Conservation (phyloP, 1,140 invertebrate genomes). For the Myzus persicae region DNA sequence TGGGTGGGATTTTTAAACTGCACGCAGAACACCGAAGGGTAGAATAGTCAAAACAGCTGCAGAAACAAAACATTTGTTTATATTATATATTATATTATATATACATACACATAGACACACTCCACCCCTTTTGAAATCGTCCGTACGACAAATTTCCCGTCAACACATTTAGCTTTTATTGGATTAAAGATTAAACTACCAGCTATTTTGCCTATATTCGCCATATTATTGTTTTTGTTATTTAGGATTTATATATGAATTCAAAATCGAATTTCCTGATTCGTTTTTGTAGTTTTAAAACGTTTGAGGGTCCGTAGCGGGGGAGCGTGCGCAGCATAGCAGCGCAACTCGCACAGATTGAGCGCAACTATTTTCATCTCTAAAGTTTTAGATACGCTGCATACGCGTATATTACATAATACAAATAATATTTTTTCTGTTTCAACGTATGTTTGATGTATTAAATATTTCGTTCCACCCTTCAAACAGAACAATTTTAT, state of each 20-base stretch:
- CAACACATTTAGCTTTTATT: constrained; percentile 34
- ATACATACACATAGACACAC: background rate
- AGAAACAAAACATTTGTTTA: constrained; percentile 15
- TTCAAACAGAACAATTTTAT: background rate
- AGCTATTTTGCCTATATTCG: background rate
- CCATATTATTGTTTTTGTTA: background rate
- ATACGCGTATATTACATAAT: background rate
- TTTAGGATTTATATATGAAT: background rate
- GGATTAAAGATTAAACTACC: constrained; percentile 6
- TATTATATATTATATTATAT: background rate
- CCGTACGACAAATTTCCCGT: constrained; percentile 4
- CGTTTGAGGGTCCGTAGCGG: background rate
- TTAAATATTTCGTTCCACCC: background rate
- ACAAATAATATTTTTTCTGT: background rate
- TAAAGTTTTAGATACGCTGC: background rate
- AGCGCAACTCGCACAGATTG: no score
- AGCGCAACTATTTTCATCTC: background rate
- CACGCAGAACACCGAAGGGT: background rate
- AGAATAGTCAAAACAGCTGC: constrained; percentile 29
- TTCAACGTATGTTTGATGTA: background rate
- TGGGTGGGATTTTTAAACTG: background rate
- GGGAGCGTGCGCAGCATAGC: background rate
- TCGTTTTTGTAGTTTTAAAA: background rate
- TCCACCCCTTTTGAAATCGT: background rate
- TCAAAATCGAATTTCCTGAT: background rate